Evolutionary conservation across 2,113 vertebrate species (phyloP).

Genomic region (Sinocyclocheilus anshuiensis): DNA sequence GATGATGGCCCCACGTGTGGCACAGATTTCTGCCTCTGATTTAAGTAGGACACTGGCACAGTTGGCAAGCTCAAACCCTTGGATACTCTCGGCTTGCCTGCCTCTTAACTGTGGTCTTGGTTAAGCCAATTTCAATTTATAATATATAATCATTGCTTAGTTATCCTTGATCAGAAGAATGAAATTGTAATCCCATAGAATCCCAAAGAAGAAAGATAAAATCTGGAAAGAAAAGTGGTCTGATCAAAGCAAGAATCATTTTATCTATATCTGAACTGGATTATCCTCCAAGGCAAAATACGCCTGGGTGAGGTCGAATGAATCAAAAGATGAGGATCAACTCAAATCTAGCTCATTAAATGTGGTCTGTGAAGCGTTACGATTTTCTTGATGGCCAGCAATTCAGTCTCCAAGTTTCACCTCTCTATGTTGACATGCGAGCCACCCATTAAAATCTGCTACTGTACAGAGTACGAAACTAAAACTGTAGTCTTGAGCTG

Average conservation of each 20-base stretch:
- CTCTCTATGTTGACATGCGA: neutral
- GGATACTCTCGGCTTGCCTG: conserved; percentile 52
- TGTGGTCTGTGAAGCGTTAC: neutral
- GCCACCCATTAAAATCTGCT: neutral
- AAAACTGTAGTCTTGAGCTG: neutral
- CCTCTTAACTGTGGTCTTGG: conserved; percentile 62
- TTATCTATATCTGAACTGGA: neutral
- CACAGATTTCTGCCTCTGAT: conserved; percentile 58
- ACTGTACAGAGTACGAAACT: neutral
- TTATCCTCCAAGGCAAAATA: neutral
- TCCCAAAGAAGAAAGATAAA: neutral
- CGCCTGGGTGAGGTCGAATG: neutral
- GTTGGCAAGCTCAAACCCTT: conserved; percentile 46
- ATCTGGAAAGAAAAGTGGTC: neutral
- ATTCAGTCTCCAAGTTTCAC: neutral
- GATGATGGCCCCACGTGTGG: conserved; percentile 51
- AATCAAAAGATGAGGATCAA: neutral
- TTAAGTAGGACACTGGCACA: conserved; percentile 70
- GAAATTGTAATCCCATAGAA: conserved; percentile 26
- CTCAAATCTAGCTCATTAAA: conserved; percentile 3
- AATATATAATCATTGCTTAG: conserved; percentile 53
- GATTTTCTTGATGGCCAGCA: too few relatives aligned
- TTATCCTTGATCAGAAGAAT: conserved; percentile 35
- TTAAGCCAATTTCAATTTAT: conserved; percentile 48
- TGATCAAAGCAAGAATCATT: neutral